Base-by-base conservation (phyloP, 2,797 vertebrate genomes). In the Microcaecilia unicolor region DNA sequence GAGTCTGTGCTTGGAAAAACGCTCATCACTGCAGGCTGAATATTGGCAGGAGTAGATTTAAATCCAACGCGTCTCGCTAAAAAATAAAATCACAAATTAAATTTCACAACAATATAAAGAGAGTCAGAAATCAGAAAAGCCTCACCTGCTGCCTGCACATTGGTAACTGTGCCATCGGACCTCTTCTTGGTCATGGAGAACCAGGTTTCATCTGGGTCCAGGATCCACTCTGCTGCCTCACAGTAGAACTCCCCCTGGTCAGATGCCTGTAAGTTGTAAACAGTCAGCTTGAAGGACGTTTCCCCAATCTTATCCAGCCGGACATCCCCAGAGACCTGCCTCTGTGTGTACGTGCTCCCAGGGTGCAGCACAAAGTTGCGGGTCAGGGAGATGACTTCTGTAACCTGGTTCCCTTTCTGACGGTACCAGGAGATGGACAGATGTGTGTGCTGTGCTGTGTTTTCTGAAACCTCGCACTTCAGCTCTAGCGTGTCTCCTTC, bases 221-320 rank as follows among this genome's bases (percentile, higher is more conserved):
- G 93, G 56, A 98, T 92, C 95, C 95, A 98, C 67, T 98, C 92
- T 0, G 89, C 79, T 0, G 92, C 93, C 70, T 97, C 91, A 1
- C 95, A 98, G 79, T 93, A 98, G 25, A 95, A 86, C 61, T 91
- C 83, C 18, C 95, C 95, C 59, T 96, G 90, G 75, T 98, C 95
- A 0, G 83, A 70, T 0, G 91, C 89, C 77, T 97, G 95, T 34
- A 98, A 80, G 71, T 86, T 92, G 66, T 92, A 93, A 66, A 98
- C 74, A 55, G 89, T 97, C 38, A 98, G 83, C 29, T 87, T 86
- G 57, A 88, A 95, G 32, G 86, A 67, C 9, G 83, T 87, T 28
- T 85, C 80, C 9, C 89, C 90, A 4, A 88, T 81, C 64, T 96
- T 98, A 68, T 98, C 93, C 68, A 98, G 57, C 33, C 92, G 76